Percentiles rank a stretch among this genome's conserved stretches.
phyloP scores from a whole-genome alignment of 2,113 vertebrate genomes.

The Puntigrus tetrazona region DNA sequence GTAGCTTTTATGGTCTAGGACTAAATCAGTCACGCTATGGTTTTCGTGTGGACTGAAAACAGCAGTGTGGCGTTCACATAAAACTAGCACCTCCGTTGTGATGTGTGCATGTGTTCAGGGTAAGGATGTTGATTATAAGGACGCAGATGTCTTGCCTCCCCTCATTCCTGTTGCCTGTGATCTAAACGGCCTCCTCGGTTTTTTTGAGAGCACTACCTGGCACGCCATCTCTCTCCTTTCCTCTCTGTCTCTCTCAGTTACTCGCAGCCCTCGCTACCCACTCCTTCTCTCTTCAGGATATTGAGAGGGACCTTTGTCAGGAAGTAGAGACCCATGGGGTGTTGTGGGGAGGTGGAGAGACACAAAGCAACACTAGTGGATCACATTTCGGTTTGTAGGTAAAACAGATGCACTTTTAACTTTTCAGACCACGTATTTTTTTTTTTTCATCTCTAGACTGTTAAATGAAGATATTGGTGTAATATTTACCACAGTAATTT shows the following conservation, averaged over 20 bases:
- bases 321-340: slow-evolving; percentile 68
- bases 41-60: slow-evolving; percentile 7
- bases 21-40: slow-evolving; percentile 23
- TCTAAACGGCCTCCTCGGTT: slow-evolving; percentile 59
- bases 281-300: slow-evolving; percentile 68
- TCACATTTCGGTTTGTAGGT: slow-evolving; percentile 67
- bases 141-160: slow-evolving; percentile 62
- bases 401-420: slow-evolving; percentile 57
- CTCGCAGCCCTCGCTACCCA: background rate
- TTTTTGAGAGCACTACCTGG: slow-evolving; percentile 62
- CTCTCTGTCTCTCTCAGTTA: slow-evolving; percentile 31
- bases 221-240: slow-evolving; percentile 56
- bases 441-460: background rate
- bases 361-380: slow-evolving; percentile 63
- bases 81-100: slow-evolving; percentile 39
- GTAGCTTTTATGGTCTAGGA: background rate
- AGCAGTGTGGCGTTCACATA: background rate
- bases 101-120: slow-evolving; percentile 46
- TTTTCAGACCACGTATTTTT: background rate
- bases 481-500: background rate
- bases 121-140: slow-evolving; percentile 52
- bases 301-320: slow-evolving; percentile 75
- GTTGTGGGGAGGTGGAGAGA: slow-evolving; percentile 55
- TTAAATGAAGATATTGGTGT: background rate
- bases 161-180: slow-evolving; percentile 68